Evolutionary conservation across 2,888 invertebrate species (phyloP), one percentile per base, ranked within the genome.

Genomic region (Pasiphila rectangulata): DNA sequence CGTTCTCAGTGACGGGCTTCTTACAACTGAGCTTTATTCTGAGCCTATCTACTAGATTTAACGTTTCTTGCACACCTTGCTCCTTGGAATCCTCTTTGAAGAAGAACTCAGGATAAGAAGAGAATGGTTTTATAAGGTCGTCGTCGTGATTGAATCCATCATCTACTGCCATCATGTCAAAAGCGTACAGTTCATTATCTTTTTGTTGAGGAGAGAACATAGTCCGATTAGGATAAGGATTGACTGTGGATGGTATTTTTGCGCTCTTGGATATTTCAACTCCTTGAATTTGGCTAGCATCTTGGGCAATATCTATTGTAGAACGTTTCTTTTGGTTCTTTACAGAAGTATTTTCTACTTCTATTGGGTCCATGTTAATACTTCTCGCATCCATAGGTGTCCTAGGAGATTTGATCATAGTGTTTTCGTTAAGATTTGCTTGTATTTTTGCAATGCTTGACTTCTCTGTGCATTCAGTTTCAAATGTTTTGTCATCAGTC

Each of bases 21-120:
- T 94, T 93, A 20, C 89, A 89, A 52, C 90, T 90, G 63, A 94
- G 85, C 67, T 93, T 93, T 90, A 93, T 91, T 36, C 96, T 90
- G 10, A 97, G 82, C 67, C 96, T 95, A 68, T 96, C 95, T 2
- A 97, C 94, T 17, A 97, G 87, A 80, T 95, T 94, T 50, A 95
- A 83, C 0, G 96, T 96, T 72, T 95, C 96, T 53, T 94, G 90
- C 0, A 94, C 94, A 61, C 94, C 94, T 61, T 88, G 91, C 73
- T 96, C 96, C 69, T 94, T 94, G 1, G 94, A 92, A 69, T 95
- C 94, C 68, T 94, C 94, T 67, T 94, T 93, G 67, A 94, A 93
- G 54, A 94, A 83, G 65, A 92, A 89, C 55, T 93, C 92, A 30
- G 91, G 91, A 56, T 91, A 91, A 46, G 93, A 91, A 3, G 91